A percentile compares a stretch with the other conserved stretches of the same genome.
Evolutionary conservation across 1,140 invertebrate species (phyloP).

Genomic region (Rhopalosiphum maidis): DNA sequence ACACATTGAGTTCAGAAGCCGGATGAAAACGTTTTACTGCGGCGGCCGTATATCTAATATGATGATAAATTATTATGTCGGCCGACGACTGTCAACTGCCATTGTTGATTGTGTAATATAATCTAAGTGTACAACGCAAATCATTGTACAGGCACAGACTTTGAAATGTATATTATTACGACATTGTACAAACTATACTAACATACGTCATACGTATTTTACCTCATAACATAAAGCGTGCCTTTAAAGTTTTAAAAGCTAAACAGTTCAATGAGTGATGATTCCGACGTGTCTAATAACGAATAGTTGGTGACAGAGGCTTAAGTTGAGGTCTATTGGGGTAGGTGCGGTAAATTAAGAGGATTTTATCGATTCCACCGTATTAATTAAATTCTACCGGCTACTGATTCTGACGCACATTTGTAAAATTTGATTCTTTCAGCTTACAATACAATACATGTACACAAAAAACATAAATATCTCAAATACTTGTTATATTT

Average conservation of each 20-base stretch:
- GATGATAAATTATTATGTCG: background rate
- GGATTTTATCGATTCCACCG: too few species aligned
- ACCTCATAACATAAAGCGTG: background rate
- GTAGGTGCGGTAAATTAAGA: too few species aligned
- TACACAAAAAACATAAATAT: too few species aligned
- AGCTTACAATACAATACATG: too few species aligned
- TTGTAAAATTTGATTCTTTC: too few species aligned
- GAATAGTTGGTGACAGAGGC: too few species aligned
- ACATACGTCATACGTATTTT: background rate
- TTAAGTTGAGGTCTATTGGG: too few species aligned
- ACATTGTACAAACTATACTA: background rate
- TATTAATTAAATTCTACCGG: too few species aligned
- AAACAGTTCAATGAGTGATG: background rate
- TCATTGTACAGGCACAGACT: background rate
- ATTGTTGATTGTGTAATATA: background rate
- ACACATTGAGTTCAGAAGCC: slow-evolving; percentile 1
- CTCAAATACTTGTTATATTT: too few species aligned
- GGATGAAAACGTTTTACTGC: background rate
- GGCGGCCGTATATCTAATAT: background rate
- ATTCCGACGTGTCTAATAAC: too few species aligned
- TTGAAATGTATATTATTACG: background rate
- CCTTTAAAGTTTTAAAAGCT: background rate
- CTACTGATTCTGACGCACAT: too few species aligned
- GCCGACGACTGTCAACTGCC: background rate
- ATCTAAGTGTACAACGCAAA: background rate